phyloP scores from a whole-genome alignment of 2,888 invertebrate genomes.

The Byasa hedistus region DNA sequence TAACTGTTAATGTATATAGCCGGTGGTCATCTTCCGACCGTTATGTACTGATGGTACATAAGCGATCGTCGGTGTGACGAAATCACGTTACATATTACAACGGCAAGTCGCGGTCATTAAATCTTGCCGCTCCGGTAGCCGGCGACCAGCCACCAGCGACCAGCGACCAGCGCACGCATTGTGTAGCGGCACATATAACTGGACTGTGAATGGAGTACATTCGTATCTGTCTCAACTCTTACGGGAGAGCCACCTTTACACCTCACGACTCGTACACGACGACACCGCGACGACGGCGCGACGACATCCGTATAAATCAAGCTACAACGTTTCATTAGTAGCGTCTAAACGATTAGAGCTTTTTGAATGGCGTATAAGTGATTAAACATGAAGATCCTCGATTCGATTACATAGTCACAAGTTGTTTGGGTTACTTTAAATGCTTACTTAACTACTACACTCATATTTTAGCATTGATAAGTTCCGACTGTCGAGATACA shows the following conservation, averaged over 20 bases:
- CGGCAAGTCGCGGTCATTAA: slow-evolving; percentile 72
- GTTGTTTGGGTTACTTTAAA: too few species aligned
- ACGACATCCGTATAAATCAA: neutral
- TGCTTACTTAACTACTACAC: too few species aligned
- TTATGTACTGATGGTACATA: slow-evolving; percentile 31
- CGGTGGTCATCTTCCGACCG: slow-evolving; percentile 23
- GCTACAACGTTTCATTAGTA: neutral
- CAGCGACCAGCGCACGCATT: slow-evolving; percentile 60
- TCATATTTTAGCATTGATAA: too few species aligned
- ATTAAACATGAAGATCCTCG: too few species aligned
- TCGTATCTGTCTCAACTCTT: slow-evolving; percentile 75
- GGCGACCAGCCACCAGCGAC: too few species aligned
- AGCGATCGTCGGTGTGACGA: slow-evolving; percentile 52
- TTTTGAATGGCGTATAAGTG: too few species aligned
- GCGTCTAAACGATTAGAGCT: too few species aligned
- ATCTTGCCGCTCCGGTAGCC: slow-evolving; percentile 77
- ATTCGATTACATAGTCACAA: too few species aligned
- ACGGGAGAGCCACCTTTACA: slow-evolving; percentile 39
- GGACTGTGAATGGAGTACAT: slow-evolving; percentile 73
- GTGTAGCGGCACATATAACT: slow-evolving; percentile 76
- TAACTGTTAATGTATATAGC: neutral
- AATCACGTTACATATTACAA: slow-evolving; percentile 59
- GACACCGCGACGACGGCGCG: neutral
- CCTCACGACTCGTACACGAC: slow-evolving; percentile 29
- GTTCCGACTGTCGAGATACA: too few species aligned